A percentile compares a stretch with the other conserved stretches of the same genome.
These are phyloP conservation scores for crab-eating macaque (Macaca fascicularis) DNA, from an alignment of 2,113 vertebrate species.

Conservation along the genomic window T2T-MFA8v1.1 NC_088391.1:16214501-16215000, in stretches of 20 bases:
- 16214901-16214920: no score
- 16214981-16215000: neutral
- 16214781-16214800: neutral
- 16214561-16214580: neutral
- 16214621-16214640: neutral
- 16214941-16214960: neutral
- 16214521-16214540: neutral
- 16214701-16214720: neutral
- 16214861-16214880: neutral
- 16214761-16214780: neutral
- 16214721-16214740: neutral
- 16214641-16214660: neutral
- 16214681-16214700: neutral
- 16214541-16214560: neutral
- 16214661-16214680: neutral
- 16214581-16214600: neutral
- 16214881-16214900: neutral
- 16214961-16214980: neutral
- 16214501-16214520: neutral
- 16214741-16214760: neutral
- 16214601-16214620: neutral
- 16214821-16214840: neutral
- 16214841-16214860: neutral
- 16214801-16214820: neutral
- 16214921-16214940: neutral